Conservation (phyloP, 2,888 invertebrate genomes). For the Dioctria linearis region DNA sequence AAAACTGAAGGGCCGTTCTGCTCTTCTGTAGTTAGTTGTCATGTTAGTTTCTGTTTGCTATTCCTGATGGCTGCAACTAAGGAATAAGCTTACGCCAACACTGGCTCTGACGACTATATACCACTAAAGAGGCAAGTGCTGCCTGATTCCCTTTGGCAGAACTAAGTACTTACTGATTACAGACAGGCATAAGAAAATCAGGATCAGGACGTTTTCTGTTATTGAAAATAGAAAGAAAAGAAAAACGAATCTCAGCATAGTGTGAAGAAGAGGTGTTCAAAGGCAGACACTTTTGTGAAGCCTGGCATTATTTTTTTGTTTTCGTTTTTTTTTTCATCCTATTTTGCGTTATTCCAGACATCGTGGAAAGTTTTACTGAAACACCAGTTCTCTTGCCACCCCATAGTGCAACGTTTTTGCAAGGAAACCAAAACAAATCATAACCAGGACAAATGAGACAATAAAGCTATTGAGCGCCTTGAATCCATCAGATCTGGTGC, state of each 20-base stretch:
- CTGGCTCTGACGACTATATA: neutral
- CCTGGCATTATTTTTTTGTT: neutral
- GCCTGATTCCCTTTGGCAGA: slow-evolving; percentile 8
- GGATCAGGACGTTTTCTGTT: slow-evolving; percentile 24
- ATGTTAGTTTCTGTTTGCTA: slow-evolving; percentile 20
- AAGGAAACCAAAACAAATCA: slow-evolving; percentile 14
- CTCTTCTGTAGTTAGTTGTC: slow-evolving; percentile 2
- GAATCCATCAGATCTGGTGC: slow-evolving; percentile 34
- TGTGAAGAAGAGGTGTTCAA: slow-evolving; percentile 54
- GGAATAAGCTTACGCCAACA: neutral
- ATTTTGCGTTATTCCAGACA: neutral
- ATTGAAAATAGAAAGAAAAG: slow-evolving; percentile 1
- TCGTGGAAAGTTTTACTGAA: neutral
- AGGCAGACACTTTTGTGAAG: slow-evolving; percentile 52
- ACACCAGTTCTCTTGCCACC: neutral
- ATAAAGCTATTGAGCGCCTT: slow-evolving; percentile 43
- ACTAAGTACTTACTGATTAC: slow-evolving; percentile 18
- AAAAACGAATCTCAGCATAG: slow-evolving; percentile 31
- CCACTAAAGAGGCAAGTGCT: slow-evolving; percentile 24
- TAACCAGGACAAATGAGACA: slow-evolving; percentile 45
- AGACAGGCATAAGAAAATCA: slow-evolving; percentile 2
- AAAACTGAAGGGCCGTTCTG: slow-evolving; percentile 2
- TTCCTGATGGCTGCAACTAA: neutral
- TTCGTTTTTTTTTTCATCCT: neutral
- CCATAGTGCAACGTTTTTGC: neutral